Percentiles rank a stretch among this genome's conserved stretches.
Evolutionary conservation across 2,888 invertebrate genomes (phyloP).

Genomic region (Trichopria drosophilae): DNA sequence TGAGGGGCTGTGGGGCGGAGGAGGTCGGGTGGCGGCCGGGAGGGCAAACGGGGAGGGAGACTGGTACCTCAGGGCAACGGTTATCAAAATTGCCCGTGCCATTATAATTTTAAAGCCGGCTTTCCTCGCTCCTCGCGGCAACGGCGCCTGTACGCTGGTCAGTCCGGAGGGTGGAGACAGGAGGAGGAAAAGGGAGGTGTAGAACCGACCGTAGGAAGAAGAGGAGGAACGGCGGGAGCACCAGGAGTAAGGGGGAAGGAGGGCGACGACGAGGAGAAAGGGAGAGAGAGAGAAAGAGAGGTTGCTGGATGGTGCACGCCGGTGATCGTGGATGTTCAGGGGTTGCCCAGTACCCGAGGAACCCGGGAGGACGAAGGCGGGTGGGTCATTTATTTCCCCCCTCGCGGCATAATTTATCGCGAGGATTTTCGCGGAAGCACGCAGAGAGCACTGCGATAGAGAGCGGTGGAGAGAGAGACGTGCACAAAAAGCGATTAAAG

Average conservation of each 20-base stretch:
- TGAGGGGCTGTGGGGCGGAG: slow-evolving; percentile 1
- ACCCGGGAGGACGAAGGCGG: slow-evolving; percentile 46
- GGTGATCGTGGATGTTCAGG: slow-evolving; percentile 45
- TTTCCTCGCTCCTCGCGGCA: slow-evolving; percentile 48
- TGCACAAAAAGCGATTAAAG: slow-evolving; percentile 10
- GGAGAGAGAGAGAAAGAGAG: slow-evolving; percentile 31
- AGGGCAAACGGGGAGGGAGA: slow-evolving; percentile 10
- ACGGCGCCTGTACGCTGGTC: slow-evolving; percentile 35
- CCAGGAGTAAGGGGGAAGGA: slow-evolving; percentile 19
- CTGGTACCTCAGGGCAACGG: slow-evolving; percentile 48
- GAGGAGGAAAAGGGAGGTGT: slow-evolving; percentile 23
- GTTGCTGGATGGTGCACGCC: slow-evolving; percentile 39
- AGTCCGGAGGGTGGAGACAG: slow-evolving; percentile 39
- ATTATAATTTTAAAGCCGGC: slow-evolving; percentile 58
- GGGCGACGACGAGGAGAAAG: slow-evolving; percentile 31
- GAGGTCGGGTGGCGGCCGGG: slow-evolving; percentile 11
- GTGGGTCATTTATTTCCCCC: slow-evolving; percentile 59
- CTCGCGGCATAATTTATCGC: slow-evolving; percentile 59
- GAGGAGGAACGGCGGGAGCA: slow-evolving; percentile 25
- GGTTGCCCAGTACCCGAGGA: slow-evolving; percentile 43
- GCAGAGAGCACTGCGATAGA: slow-evolving; percentile 50
- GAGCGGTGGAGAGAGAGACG: slow-evolving; percentile 41
- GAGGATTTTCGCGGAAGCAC: slow-evolving; percentile 59
- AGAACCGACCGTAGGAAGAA: slow-evolving; percentile 35
- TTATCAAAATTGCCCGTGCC: slow-evolving; percentile 58